Evolutionary conservation across 2,113 vertebrate genomes (phyloP).

Genomic region (Carassius gibelio): DNA sequence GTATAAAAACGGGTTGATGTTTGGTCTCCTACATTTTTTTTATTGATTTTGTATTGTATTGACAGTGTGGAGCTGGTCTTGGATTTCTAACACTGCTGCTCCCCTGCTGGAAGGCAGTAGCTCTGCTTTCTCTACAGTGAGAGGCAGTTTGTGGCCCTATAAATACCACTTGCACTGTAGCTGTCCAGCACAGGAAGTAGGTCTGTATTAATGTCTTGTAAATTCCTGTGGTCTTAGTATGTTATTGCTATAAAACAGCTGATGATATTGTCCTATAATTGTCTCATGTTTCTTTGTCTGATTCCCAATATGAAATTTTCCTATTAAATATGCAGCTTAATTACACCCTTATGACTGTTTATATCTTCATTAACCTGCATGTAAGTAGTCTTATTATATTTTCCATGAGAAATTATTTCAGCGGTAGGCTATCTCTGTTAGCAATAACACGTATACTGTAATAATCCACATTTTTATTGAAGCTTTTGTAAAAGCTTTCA

Average conservation of each 20-base stretch:
- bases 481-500: background rate
- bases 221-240: slow-evolving; percentile 44
- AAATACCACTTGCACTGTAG: slow-evolving; percentile 44
- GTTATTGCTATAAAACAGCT: slow-evolving; percentile 24
- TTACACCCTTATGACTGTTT: background rate
- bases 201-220: slow-evolving; percentile 41
- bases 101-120: slow-evolving; percentile 44
- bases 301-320: background rate
- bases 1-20: slow-evolving; percentile 34
- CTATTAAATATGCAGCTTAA: background rate
- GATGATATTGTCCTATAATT: slow-evolving; percentile 21
- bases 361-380: background rate
- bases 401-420: background rate
- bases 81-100: slow-evolving; percentile 45
- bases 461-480: background rate
- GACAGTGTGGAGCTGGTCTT: background rate
- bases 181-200: slow-evolving; percentile 41
- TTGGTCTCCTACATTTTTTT: background rate
- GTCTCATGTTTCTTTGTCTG: background rate
- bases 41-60: slow-evolving; percentile 22
- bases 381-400: background rate
- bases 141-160: slow-evolving; percentile 14
- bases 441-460: background rate
- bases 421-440: background rate
- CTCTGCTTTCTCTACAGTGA: slow-evolving; percentile 14